Evolutionary conservation across 2,888 invertebrate genomes (phyloP).

Genomic region (Liopterus haemorrhoidalis): DNA sequence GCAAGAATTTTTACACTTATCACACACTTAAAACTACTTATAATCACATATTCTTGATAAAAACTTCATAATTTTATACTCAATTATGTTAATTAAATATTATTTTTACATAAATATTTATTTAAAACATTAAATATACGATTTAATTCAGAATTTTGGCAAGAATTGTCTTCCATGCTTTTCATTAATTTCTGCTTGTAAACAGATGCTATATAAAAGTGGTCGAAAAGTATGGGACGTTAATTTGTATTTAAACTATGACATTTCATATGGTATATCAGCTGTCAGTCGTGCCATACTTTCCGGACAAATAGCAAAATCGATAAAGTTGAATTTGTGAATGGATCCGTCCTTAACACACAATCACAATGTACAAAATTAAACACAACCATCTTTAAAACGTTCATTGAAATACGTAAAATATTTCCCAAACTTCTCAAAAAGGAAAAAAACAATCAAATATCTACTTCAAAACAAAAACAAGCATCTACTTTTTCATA

Average conservation of each 20-base stretch:
- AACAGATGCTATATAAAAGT: conserved; percentile 17
- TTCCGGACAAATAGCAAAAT: conserved; percentile 17
- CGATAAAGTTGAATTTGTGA: conserved; percentile 22
- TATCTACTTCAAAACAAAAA: too few relatives aligned
- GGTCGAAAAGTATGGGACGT: conserved; percentile 13
- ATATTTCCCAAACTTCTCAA: too few relatives aligned
- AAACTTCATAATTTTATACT: too few relatives aligned
- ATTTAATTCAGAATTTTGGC: conserved; percentile 20
- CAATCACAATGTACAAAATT: conserved; percentile 13
- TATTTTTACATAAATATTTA: too few relatives aligned
- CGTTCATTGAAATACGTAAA: too few relatives aligned
- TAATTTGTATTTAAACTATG: conserved; percentile 8
- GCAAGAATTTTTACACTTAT: conserved; percentile 7
- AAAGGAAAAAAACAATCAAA: too few relatives aligned
- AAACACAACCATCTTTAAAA: too few relatives aligned
- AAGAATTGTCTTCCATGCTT: conserved; percentile 17
- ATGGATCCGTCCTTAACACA: conserved; percentile 21
- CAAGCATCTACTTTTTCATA: too few relatives aligned
- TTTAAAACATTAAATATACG: conserved; percentile 14
- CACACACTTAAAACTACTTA: conserved; percentile 6
- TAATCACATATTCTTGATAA: too few relatives aligned
- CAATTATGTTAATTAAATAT: too few relatives aligned
- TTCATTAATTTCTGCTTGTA: too few relatives aligned
- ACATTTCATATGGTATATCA: conserved; percentile 11
- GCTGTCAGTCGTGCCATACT: conserved; percentile 8